phyloP scores from a whole-genome alignment of 2,888 invertebrate species.

The Lasioglossum morio region DNA sequence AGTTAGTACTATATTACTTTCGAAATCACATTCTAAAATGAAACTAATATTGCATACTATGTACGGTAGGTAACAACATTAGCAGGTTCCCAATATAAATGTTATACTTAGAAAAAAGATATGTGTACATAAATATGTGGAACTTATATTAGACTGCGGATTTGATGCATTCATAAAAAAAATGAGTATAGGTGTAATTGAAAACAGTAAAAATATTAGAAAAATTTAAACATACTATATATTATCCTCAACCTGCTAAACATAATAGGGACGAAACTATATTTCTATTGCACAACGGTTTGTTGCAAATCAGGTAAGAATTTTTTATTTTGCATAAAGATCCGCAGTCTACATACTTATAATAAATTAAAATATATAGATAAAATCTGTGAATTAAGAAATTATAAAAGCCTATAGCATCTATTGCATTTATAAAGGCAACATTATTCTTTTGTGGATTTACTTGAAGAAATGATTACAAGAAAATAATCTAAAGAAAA shows the following conservation, averaged over 20 bases:
- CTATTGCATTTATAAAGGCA: background rate
- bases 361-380: background rate
- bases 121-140: background rate
- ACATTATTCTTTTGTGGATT: background rate
- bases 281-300: too few relatives aligned
- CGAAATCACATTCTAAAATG: background rate
- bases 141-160: background rate
- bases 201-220: too few relatives aligned
- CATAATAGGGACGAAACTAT: too few relatives aligned
- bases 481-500: too few relatives aligned
- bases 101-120: background rate
- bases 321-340: too few relatives aligned
- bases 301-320: too few relatives aligned
- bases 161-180: too few relatives aligned
- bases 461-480: background rate
- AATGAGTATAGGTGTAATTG: too few relatives aligned
- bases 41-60: background rate
- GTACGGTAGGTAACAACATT: background rate
- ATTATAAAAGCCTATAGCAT: background rate
- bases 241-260: too few relatives aligned
- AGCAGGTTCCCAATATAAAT: background rate
- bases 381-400: background rate
- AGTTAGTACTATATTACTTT: constrained; percentile 3
- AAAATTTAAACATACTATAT: too few relatives aligned
- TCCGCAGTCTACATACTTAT: too few relatives aligned